phyloP scores from a whole-genome alignment of 2,113 vertebrate species.

The Gasterosteus aculeatus region DNA sequence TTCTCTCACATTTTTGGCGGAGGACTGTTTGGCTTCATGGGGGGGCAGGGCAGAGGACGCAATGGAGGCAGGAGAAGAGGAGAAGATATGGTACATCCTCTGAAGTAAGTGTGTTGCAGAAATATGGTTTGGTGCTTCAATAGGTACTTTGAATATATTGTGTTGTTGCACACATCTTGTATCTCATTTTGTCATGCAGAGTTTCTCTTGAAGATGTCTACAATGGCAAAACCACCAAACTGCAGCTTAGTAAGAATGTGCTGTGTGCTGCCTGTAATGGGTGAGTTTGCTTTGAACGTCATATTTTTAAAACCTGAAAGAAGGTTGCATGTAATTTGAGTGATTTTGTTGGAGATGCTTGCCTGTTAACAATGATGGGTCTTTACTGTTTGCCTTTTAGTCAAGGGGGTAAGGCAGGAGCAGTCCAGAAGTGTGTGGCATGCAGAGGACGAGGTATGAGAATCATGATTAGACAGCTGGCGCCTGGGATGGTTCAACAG shows the following conservation, averaged over 20 bases:
- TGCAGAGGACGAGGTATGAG: conserved; percentile 95
- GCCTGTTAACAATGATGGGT: neutral
- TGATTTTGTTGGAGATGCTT: neutral
- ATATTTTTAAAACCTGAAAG: neutral
- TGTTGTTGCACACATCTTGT: neutral
- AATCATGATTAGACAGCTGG: conserved; percentile 98
- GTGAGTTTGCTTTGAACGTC: conserved; percentile 81
- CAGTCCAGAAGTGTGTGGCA: conserved; percentile 94
- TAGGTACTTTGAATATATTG: neutral
- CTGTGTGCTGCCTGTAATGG: conserved; percentile 95
- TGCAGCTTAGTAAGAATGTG: conserved; percentile 99
- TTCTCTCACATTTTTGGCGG: conserved; percentile 99
- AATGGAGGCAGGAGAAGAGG: conserved; percentile 96
- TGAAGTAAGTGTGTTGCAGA: conserved; percentile 86
- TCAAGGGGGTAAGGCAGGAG: conserved; percentile 96
- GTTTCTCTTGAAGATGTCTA: conserved; percentile 98
- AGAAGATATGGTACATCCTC: conserved; percentile 98
- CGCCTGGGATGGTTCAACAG: conserved; percentile 98
- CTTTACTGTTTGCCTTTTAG: conserved; percentile 74
- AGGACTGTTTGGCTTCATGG: conserved; percentile 98
- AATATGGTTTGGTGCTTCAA: neutral
- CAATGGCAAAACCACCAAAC: conserved; percentile 98
- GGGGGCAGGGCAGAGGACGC: conserved; percentile 90
- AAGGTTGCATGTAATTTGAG: neutral
- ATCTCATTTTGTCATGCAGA: conserved; percentile 76